Evolutionary conservation across 2,797 vertebrate genomes (phyloP).

Genomic region (Falco concolor): DNA sequence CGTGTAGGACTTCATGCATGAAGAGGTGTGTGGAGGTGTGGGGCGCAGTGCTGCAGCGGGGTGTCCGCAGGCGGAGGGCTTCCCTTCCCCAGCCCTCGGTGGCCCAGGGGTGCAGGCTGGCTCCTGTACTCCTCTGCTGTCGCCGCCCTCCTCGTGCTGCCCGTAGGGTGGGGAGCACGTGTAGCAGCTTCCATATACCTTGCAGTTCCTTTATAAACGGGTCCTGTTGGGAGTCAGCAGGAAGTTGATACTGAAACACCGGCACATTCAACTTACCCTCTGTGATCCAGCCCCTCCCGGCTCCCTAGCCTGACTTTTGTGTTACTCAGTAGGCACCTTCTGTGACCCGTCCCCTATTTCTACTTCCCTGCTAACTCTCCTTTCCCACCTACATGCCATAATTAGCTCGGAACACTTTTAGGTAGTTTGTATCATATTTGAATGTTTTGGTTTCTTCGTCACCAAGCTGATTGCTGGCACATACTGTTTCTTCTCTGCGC

Average conservation of each 20-base stretch:
- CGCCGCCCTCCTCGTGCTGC: background rate
- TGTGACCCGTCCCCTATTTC: background rate
- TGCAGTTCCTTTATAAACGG: background rate
- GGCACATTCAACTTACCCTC: background rate
- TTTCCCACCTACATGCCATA: background rate
- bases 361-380: background rate
- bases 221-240: background rate
- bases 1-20: rapidly evolving
- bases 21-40: background rate
- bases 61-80: background rate
- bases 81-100: background rate
- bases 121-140: background rate
- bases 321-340: background rate
- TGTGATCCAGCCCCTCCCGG: background rate
- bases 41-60: rapidly evolving
- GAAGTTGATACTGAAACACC: background rate
- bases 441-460: background rate
- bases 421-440: background rate
- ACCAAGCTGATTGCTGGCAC: background rate
- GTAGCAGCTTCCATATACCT: background rate
- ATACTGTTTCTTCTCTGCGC: background rate
- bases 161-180: background rate
- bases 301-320: background rate
- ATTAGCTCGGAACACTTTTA: background rate
- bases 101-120: rapidly evolving